Percentiles rank a stretch among this genome's conserved stretches.
phyloP scores from a whole-genome alignment of 2,113 vertebrate genomes.

The Tetrao urogallus region DNA sequence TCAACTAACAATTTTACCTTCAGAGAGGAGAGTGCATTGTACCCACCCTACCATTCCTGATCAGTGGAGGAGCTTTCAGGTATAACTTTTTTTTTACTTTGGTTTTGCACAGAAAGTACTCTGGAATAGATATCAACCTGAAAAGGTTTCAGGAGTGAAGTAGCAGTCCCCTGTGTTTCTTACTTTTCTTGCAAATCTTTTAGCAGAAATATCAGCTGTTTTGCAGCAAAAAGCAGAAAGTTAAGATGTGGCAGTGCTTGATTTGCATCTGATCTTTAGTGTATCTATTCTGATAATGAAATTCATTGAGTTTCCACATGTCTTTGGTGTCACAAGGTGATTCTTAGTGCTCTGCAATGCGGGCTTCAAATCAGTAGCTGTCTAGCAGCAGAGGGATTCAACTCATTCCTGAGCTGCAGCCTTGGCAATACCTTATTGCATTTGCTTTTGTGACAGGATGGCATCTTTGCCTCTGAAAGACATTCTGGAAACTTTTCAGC shows the following conservation, averaged over 20 bases:
- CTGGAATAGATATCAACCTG: accelerated
- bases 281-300: background rate
- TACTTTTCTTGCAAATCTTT: background rate
- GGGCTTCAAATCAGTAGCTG: background rate
- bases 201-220: background rate
- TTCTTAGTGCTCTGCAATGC: background rate
- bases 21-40: background rate
- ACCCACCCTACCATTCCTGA: background rate
- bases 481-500: background rate
- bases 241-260: background rate
- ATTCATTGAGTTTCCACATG: accelerated
- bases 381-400: background rate
- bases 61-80: background rate
- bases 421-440: accelerated
- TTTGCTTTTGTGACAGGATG: background rate
- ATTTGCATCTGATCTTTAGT: background rate
- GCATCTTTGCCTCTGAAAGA: background rate
- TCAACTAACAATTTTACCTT: background rate
- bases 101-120: background rate
- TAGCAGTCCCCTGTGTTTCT: background rate
- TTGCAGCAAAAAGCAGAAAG: background rate
- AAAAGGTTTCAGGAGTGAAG: background rate
- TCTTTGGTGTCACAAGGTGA: background rate
- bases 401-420: background rate
- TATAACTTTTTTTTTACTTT: background rate